Conservation (phyloP, 2,797 vertebrate species). For the Gymnoscopelus braueri region DNA sequence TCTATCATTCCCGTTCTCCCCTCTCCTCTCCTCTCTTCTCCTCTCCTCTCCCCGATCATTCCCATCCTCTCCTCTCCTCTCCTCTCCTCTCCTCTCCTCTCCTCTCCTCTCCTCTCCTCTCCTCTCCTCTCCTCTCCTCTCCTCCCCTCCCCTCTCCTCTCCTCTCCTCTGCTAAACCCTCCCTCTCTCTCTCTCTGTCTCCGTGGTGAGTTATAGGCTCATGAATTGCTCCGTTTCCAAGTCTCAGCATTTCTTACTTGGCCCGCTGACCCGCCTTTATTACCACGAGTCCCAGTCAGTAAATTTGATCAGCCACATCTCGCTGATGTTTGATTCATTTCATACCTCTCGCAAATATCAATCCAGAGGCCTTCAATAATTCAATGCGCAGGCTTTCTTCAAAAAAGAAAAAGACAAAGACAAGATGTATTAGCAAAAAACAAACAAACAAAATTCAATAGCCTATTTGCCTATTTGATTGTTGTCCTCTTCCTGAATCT, state of each 20-base stretch:
- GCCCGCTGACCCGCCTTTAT: slow-evolving; percentile 67
- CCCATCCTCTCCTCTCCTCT: background rate
- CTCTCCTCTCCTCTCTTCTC: slow-evolving; percentile 27
- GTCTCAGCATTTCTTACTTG: slow-evolving; percentile 72
- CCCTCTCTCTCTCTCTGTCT: slow-evolving; percentile 25
- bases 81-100: background rate
- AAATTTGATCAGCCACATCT: slow-evolving; percentile 61
- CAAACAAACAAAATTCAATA: slow-evolving; percentile 25
- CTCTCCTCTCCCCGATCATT: background rate
- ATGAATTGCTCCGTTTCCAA: slow-evolving; percentile 67
- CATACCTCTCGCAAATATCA: slow-evolving; percentile 55
- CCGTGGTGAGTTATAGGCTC: slow-evolving; percentile 66
- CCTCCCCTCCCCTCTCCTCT: slow-evolving; percentile 1
- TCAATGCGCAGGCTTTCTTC: slow-evolving; percentile 37
- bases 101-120: background rate
- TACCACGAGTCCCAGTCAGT: slow-evolving; percentile 56
- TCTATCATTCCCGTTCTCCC: too few relatives aligned
- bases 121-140: slow-evolving; percentile 6
- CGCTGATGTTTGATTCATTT: slow-evolving; percentile 63
- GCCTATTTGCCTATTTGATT: slow-evolving; percentile 11
- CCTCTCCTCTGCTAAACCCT: slow-evolving; percentile 16
- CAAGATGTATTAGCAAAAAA: slow-evolving; percentile 1
- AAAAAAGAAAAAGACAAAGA: background rate
- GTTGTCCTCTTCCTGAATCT: too few relatives aligned
- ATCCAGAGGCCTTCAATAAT: slow-evolving; percentile 59